phyloP scores from a whole-genome alignment of 2,113 vertebrate genomes.

The Dasyprocta punctata region DNA sequence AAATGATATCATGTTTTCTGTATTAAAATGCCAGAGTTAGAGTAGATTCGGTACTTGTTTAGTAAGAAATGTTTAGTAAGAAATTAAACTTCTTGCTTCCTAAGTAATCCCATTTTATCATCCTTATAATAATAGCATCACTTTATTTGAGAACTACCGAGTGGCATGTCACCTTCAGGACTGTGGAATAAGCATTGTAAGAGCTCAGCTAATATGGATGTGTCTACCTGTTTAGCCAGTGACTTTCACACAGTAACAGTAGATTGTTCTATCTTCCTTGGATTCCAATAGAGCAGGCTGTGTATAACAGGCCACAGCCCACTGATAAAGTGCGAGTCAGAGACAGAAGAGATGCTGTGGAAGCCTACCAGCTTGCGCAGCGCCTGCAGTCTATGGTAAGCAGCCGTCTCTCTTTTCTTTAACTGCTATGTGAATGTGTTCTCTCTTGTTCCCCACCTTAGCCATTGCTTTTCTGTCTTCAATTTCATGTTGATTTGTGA shows the following conservation, averaged over 20 bases:
- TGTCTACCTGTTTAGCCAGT: constrained; percentile 27
- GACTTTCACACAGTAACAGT: constrained; percentile 22
- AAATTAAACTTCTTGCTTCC: neutral
- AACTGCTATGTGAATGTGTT: neutral
- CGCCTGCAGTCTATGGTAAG: constrained; percentile 96
- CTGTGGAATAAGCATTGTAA: constrained; percentile 13
- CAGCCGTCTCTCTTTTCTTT: neutral
- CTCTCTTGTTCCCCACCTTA: neutral
- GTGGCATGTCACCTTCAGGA: neutral
- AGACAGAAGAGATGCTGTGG: constrained; percentile 91
- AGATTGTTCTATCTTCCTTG: constrained; percentile 18
- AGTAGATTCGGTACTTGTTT: constrained; percentile 12
- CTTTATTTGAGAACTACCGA: constrained; percentile 16
- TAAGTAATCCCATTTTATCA: constrained; percentile 18
- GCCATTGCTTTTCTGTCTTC: constrained; percentile 26
- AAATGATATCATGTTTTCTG: constrained; percentile 39
- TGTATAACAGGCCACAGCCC: constrained; percentile 94
- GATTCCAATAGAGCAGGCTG: constrained; percentile 91
- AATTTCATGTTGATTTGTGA: neutral
- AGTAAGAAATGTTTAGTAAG: constrained; percentile 48
- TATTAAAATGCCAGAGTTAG: constrained; percentile 21
- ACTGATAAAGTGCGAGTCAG: constrained; percentile 90
- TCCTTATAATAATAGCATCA: neutral
- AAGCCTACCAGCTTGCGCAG: constrained; percentile 95
- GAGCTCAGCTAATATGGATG: neutral